Base-by-base conservation (phyloP, 2,797 vertebrate species). In the Peromyscus eremicus region DNA sequence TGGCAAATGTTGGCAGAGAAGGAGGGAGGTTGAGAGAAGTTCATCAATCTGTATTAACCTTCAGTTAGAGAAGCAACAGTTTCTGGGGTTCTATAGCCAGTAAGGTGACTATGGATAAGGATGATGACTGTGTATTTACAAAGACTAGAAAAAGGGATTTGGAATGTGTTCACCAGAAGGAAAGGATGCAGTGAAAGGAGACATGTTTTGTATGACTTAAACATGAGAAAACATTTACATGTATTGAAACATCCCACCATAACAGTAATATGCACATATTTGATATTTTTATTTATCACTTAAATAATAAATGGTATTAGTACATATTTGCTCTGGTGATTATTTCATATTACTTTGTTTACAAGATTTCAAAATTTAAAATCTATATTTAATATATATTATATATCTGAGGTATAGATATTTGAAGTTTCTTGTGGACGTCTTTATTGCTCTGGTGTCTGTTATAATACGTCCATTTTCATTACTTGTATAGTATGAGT, bases 311-410 rank as follows among this genome's bases (percentile, higher is more conserved):
- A 40, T 40, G 49, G 3, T 40, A 64, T 62, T 23, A 64, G 2
- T 79, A 90, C 92, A 62, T 89, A 92, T 92, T 91, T 94, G 3
- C 17, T 89, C 64, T 71, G 37, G 13, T 81, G 23, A 91, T 80
- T 71, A 81, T 4, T 34, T 40, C 19, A 92, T 49, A 64, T n/a
- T 66, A 87, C 80, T 79, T 91, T 32, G 19, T 76, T 90, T 77
- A 10, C 11, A 87, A 90, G 7, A 17, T 88, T 90, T 89, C 43
- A 93, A 32, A 2, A 81, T 55, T 77, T 55, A 21, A 77, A 49
- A 77, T 77, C 32, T 2, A 77, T 49, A 13, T 64, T 11, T 46
- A 46, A 27, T 64, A 64, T 64, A 64, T 64, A 29, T 64, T 64
- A 27, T 64, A 64, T 64, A 64, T 29, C 9, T 13, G 64, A 55